Base-by-base conservation (phyloP, 2,888 invertebrate species). In the Volucella inanis region DNA sequence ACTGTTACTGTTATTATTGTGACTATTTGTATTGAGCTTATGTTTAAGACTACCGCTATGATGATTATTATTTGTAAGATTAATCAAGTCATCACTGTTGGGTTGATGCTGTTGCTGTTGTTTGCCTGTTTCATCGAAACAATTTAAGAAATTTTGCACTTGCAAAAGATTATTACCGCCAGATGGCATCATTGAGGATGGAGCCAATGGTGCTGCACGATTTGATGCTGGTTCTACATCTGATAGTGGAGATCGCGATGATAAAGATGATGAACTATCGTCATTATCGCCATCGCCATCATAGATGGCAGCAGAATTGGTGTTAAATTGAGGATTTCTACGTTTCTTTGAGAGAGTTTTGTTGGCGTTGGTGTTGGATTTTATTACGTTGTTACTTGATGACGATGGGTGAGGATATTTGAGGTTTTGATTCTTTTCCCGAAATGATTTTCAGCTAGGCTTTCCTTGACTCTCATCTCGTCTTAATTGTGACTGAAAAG, bases 391-490 rank as follows among this genome's bases (percentile, higher is more conserved):
- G 6, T 31, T 31, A 6, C 6, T 31, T 22, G 68, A 43, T 61
- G 78, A 43, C 45, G 67, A 67, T 67, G 31, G 22, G 61, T 80
- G 65, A 59, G 71, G 50, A 38, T 68, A 55, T 65, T 87, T 77
- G 65, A 43, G 45, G 47, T 52, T 59, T 62, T 81, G 85, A 74
- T 82, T 87, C 76, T 74, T 84, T 54, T 77, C 57, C 76, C 85
- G 87, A 88, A 90, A 89, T 89, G 90, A 91, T 90, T 92, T 92
- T 92, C 92, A 92, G 92, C 92, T 92, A 89, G 90, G 89, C 91
- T 92, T 92, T 88, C 90, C 90, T 85, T 91, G 90, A 89, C 89
- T 91, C 91, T 92, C 92, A 89, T 92, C 92, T 88, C 91, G 91
- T 88, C 91, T 92, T 91, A 91, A 89, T 89, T 91, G 92, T 88